A percentile compares a stretch with the other conserved stretches of the same genome.
Evolutionary conservation across 2,888 invertebrate species (phyloP).

Genomic region (Dysmachus trigonus): DNA sequence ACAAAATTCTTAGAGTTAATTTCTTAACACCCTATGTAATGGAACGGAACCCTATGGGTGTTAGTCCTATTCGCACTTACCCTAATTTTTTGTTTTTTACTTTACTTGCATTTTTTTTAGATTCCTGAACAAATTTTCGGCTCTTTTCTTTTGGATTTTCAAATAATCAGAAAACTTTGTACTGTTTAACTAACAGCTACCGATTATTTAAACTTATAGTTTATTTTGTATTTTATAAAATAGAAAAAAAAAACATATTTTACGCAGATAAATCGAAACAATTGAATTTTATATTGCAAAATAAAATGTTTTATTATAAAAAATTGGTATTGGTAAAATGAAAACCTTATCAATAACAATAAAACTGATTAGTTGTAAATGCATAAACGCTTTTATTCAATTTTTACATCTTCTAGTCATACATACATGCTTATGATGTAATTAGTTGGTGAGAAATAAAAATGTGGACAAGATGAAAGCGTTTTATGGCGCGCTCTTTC

Average conservation of each 20-base stretch:
- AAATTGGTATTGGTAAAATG: background rate
- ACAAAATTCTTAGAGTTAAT: too few species aligned
- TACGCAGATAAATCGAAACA: too few species aligned
- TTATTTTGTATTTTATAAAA: background rate
- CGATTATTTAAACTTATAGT: background rate
- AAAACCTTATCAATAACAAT: background rate
- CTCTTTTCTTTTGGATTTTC: too few species aligned
- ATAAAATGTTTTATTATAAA: background rate
- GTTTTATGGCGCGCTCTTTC: background rate
- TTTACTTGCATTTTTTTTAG: too few species aligned
- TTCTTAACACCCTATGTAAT: too few species aligned
- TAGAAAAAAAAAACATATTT: too few species aligned
- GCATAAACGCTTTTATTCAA: conserved; percentile 15
- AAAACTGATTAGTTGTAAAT: background rate
- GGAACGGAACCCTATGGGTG: too few species aligned
- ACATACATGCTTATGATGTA: conserved; percentile 9
- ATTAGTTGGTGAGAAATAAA: conserved; percentile 16
- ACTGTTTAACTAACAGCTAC: background rate
- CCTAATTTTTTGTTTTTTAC: too few species aligned
- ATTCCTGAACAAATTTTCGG: too few species aligned
- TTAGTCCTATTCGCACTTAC: too few species aligned
- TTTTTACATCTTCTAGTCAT: conserved; percentile 11
- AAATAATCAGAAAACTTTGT: too few species aligned
- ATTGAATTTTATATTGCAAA: background rate
- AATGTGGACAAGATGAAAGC: background rate